Percentiles rank a stretch among this genome's conserved stretches.
Conservation (phyloP, 2,113 vertebrate species). For the Erythrocercus mccallii region DNA sequence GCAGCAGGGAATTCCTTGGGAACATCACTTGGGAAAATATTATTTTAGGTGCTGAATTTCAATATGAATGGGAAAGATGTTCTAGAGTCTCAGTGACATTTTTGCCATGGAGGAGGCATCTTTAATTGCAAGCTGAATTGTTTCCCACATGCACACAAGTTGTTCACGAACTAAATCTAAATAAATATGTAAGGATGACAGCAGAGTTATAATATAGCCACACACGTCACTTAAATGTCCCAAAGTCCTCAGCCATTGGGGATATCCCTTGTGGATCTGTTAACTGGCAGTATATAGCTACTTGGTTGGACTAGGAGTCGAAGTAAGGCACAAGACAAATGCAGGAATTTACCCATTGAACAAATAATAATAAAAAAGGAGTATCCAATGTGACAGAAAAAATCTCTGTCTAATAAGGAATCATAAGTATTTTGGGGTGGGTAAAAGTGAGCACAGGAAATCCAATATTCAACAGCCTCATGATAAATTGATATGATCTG, state of each 20-base stretch:
- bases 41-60: not conserved
- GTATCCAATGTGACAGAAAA: not conserved
- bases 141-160: not conserved
- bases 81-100: not conserved
- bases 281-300: not conserved
- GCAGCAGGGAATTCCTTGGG: not conserved
- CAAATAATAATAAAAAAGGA: not conserved
- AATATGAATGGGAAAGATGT: not conserved
- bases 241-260: not conserved
- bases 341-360: not conserved
- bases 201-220: not conserved
- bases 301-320: not conserved
- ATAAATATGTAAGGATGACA: not conserved
- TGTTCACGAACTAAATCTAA: not conserved
- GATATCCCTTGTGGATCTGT: not conserved
- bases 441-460: not conserved
- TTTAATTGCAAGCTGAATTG: not conserved
- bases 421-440: not conserved
- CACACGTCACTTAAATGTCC: not conserved
- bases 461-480: not conserved
- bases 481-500: not conserved
- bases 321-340: not conserved
- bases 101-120: not conserved
- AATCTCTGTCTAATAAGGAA: not conserved
- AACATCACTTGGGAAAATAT: not conserved